Evolutionary conservation across 2,888 invertebrate species (phyloP).

Genomic region (Morpho deidamia): DNA sequence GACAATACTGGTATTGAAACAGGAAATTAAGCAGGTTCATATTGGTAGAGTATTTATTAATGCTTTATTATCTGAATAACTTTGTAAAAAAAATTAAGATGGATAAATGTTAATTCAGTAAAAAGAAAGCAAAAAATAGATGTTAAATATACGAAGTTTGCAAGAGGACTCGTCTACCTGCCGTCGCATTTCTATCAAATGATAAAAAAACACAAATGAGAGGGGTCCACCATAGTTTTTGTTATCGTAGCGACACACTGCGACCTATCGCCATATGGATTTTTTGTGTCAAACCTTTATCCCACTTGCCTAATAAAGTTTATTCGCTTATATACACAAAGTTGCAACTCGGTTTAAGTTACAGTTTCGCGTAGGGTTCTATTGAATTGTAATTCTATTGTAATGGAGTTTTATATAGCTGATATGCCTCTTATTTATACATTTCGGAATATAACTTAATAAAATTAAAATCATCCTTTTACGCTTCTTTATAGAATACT

Average conservation of each 20-base stretch:
- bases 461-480: too few relatives aligned
- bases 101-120: slow-evolving; percentile 19
- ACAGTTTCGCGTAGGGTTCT: too few relatives aligned
- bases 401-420: too few relatives aligned
- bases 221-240: slow-evolving; percentile 67
- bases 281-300: slow-evolving; percentile 69
- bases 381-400: too few relatives aligned
- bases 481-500: too few relatives aligned
- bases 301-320: slow-evolving; percentile 71
- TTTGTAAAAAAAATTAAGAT: not conserved
- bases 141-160: slow-evolving; percentile 50
- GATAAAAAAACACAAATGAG: slow-evolving; percentile 64
- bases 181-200: slow-evolving; percentile 59
- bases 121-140: slow-evolving; percentile 26
- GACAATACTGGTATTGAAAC: too few relatives aligned
- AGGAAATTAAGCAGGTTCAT: too few relatives aligned
- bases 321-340: slow-evolving; percentile 56
- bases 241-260: slow-evolving; percentile 59
- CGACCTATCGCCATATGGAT: slow-evolving; percentile 62
- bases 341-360: slow-evolving; percentile 27
- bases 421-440: too few relatives aligned
- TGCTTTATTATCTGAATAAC: too few relatives aligned
- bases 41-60: too few relatives aligned
- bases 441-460: too few relatives aligned
- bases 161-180: slow-evolving; percentile 65